Evolutionary conservation across 2,888 invertebrate genomes (phyloP).

Genomic region (Drosophila nr. fundita): DNA sequence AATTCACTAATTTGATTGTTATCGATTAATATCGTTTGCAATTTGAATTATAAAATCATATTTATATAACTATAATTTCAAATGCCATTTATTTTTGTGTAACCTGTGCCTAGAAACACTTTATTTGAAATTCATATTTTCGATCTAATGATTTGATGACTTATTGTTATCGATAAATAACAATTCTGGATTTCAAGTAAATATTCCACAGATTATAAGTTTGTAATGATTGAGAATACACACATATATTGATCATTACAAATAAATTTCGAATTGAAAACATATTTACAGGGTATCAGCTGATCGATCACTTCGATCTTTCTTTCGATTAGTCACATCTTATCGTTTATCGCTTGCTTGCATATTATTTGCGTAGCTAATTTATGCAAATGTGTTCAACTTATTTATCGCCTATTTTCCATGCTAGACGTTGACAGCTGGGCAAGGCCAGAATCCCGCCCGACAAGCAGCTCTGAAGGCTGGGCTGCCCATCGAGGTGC

Average conservation of each 20-base stretch:
- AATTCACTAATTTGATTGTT: not conserved
- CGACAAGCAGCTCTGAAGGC: constrained; percentile 91
- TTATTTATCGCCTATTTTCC: constrained; percentile 1
- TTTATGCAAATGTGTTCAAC: constrained; percentile 41
- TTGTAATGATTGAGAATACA: no score
- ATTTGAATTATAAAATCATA: no score
- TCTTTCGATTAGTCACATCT: not conserved
- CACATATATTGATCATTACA: fast-evolving
- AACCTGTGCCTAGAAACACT: no score
- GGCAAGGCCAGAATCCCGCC: constrained; percentile 93
- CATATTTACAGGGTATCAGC: not conserved
- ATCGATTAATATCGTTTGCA: not conserved
- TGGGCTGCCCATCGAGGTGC: constrained; percentile 89
- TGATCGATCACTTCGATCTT: not conserved
- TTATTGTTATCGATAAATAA: no score
- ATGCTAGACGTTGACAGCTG: constrained; percentile 87
- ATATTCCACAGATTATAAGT: no score
- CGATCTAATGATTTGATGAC: no score
- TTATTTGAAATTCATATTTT: not conserved
- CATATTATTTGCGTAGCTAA: constrained; percentile 30
- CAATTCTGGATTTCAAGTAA: no score
- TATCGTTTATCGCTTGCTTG: constrained; percentile 1
- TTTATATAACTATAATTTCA: no score
- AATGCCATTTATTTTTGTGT: no score
- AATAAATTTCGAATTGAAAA: no score